These are phyloP conservation scores for Drosophila neonasuta DNA, from an alignment of 2,888 invertebrate genomes.

Conservation along the genomic window DNA sequence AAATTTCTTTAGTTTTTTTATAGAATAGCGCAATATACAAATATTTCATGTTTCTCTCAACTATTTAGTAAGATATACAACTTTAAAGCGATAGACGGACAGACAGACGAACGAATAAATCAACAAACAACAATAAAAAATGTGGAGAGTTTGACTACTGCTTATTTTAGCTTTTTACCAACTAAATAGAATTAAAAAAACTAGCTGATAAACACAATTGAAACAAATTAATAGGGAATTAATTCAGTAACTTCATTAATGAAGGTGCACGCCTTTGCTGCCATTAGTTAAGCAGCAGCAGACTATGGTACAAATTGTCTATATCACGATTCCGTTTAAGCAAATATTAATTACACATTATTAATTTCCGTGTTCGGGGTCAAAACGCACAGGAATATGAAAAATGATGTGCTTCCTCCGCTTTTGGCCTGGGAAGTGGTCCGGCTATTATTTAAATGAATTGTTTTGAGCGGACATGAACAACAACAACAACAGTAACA, in stretches of 20 bases:
- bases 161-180: no score
- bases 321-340: conserved; percentile 42
- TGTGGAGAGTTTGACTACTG: no score
- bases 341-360: conserved; percentile 75
- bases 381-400: conserved; percentile 57
- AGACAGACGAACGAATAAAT: no score
- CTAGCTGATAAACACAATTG: not conserved
- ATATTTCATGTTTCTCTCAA: no score
- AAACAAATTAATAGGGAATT: not conserved
- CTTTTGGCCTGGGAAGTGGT: conserved; percentile 52
- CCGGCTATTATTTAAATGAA: conserved; percentile 76
- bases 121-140: no score
- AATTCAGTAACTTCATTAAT: not conserved
- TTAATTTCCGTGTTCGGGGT: conserved; percentile 62
- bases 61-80: no score
- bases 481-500: conserved; percentile 35
- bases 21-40: no score
- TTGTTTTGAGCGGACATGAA: conserved; percentile 65
- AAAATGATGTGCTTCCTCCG: conserved; percentile 70
- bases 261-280: not conserved
- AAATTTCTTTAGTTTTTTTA: no score
- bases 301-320: conserved; percentile 7
- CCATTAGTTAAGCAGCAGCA: not conserved
- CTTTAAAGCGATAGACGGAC: no score
- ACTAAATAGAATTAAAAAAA: no score